Evolutionary conservation across 1,140 invertebrate genomes (phyloP), one percentile per base, ranked within the genome.

Genomic region (Watersipora subatra): DNA sequence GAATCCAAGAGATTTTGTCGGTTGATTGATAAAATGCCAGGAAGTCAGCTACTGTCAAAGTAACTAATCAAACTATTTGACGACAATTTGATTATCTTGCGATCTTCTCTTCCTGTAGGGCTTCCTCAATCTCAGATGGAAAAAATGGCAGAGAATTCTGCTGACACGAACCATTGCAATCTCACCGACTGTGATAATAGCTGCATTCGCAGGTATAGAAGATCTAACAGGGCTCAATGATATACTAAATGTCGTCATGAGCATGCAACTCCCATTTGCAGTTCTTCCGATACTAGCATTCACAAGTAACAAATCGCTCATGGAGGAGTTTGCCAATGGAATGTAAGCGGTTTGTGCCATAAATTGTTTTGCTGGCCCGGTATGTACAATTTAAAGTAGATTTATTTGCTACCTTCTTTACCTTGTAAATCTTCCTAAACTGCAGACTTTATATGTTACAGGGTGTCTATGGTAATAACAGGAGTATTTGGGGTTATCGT

Each of bases 191-290:
- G 87, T 95, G 66, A 82, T 88, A 3, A 82, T 91, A 0, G 89
- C 91, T 1, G 85, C 88, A 68, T 90, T 74, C 67, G 84, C 84
- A 61, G 81, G 88, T 62, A 87, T 94, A 69, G 75, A 86, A 22
- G 84, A 92, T 68, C 78, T 95, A 46, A 90, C 88, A 24, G 81
- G 80, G 20, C 87, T 95, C 86, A 95, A 95, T 75, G 91, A 94
- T 75, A 81, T 90, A n/a, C 80, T 95, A 1, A 95, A 95, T 79
- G 90, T 89, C 1, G 83, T 93, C 1, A 93, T 93, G 90, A 88
- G 86, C 67, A 78, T 93, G 0, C 90, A 92, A 72, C 72, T 84
- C 27, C 82, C 82, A 2, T 84, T 84, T 70, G 82, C 92, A 19
- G 84, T 90, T 7, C 79, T 95, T 64, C 92, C 92, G 20, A 88